Conservation (phyloP, 2,888 invertebrate genomes). For the Andrena chrysosceles region DNA sequence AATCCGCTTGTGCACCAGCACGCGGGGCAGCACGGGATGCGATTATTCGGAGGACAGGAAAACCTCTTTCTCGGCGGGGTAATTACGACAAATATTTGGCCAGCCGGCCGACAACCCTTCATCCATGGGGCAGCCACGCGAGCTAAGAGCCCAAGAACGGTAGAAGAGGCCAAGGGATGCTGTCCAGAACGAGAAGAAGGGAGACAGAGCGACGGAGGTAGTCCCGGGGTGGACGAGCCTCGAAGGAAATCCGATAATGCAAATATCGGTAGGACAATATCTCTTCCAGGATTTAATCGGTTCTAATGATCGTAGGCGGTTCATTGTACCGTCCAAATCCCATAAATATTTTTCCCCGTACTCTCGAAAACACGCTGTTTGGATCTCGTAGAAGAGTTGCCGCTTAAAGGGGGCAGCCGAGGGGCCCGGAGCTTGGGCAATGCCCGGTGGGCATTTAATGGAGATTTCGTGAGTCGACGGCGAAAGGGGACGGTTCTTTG, state of each 20-base stretch:
- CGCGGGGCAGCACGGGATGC: slow-evolving; percentile 36
- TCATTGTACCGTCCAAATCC: slow-evolving; percentile 74
- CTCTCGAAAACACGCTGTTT: slow-evolving; percentile 77
- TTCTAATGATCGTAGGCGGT: slow-evolving; percentile 70
- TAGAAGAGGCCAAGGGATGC: slow-evolving; percentile 4
- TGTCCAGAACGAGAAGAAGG: background rate
- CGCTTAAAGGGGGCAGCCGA: background rate
- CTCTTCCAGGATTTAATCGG: slow-evolving; percentile 71
- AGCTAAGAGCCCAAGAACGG: slow-evolving; percentile 72
- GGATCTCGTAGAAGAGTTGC: slow-evolving; percentile 26
- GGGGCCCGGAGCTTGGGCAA: background rate
- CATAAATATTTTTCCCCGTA: slow-evolving; percentile 83
- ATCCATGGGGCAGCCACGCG: slow-evolving; percentile 79
- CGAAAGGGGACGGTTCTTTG: slow-evolving; percentile 5
- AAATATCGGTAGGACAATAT: slow-evolving; percentile 65
- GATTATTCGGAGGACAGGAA: slow-evolving; percentile 58
- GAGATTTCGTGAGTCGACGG: slow-evolving; percentile 2
- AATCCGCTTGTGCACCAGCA: slow-evolving; percentile 66
- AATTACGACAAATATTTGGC: slow-evolving; percentile 85
- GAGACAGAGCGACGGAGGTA: slow-evolving; percentile 23
- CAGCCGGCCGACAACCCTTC: slow-evolving; percentile 84
- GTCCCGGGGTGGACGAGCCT: slow-evolving; percentile 32
- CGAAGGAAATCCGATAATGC: slow-evolving; percentile 73
- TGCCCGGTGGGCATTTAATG: slow-evolving; percentile 7
- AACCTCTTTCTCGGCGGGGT: slow-evolving; percentile 66